These are phyloP conservation scores for Parus major DNA, from an alignment of 2,113 vertebrate genomes.

Conservation along the genomic window DNA sequence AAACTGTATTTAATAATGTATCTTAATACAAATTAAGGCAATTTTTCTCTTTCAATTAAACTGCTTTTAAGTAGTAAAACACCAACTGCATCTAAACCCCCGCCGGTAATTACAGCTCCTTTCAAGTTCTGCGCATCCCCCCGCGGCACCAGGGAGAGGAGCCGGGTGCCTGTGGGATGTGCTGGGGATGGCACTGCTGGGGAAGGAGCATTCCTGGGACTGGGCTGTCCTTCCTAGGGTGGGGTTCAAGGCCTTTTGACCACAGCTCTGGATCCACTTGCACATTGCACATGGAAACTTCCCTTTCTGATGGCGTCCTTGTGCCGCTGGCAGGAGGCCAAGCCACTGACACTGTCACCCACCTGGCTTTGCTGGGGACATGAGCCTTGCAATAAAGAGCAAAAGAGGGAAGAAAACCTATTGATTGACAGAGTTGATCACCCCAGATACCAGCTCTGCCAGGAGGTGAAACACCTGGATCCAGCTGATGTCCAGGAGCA, in stretches of 20 bases:
- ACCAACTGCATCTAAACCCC: neutral
- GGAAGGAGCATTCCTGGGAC: neutral
- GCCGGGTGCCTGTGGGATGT: rapidly evolving
- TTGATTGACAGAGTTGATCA: neutral
- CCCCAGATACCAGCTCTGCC: neutral
- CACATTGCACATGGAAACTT: rapidly evolving
- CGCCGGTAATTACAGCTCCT: neutral
- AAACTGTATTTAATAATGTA: neutral
- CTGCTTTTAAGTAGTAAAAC: neutral
- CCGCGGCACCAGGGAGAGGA: neutral
- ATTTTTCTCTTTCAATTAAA: conserved; percentile 1
- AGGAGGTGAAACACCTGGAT: neutral
- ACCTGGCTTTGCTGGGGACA: neutral
- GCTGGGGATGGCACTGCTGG: rapidly evolving
- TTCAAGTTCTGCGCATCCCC: neutral
- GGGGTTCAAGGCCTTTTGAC: neutral
- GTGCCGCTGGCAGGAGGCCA: rapidly evolving
- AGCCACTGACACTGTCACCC: rapidly evolving
- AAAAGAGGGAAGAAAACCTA: neutral
- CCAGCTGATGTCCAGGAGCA: neutral
- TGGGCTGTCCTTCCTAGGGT: neutral
- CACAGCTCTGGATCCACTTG: neutral
- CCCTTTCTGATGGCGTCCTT: rapidly evolving
- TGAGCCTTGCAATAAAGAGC: neutral
- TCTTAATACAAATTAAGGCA: conserved; percentile 27